Base-by-base conservation (phyloP, 2,113 vertebrate genomes). In the Paracanthobrama guichenoti region DNA sequence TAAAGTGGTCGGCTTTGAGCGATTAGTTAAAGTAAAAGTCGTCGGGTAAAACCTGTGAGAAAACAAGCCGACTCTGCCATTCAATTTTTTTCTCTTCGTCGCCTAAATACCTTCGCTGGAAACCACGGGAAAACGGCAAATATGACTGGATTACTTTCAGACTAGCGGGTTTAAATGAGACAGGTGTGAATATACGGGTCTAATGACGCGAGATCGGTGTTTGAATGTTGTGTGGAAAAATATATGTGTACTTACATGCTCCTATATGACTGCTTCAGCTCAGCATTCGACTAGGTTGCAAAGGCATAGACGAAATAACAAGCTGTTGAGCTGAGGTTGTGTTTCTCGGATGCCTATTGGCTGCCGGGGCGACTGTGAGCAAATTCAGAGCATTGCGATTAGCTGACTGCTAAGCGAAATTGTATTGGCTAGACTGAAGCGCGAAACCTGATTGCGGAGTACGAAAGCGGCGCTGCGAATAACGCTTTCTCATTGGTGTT, bases 241-340 rank as follows among this genome's bases (percentile, higher is more conserved):
- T 71, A 74, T 62, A 81, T 24, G 57, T 79, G 83, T 94, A 94
- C 94, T 95, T 84, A 95, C 94, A 90, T 92, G 82, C 86, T 81
- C 90, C 90, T 87, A 86, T 89, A 86, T 87, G 84, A 91, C 88
- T 85, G 89, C 66, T 82, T 82, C 66, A 71, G 64, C 91, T 93
- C 89, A 92, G 91, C 91, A 92, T 90, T 89, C 90, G 89, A 84
- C 89, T 90, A 88, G 88, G 91, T 93, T 94, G 94, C 92, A 91
- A 92, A 95, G 80, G 93, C 95, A 92, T 95, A 92, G 93, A 93
- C 95, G 96, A 95, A 95, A 98, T 96, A 98, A 97, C 97, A 98
- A 98, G 97, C 97, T 96, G 96, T 96, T 96, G 97, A 97, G 95
- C 95, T 91, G 92, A 93, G 93, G 94, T 94, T 91, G 91, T 93